Base-by-base conservation (phyloP, 1,140 invertebrate species). In the Zaprionus gabonicus region DNA sequence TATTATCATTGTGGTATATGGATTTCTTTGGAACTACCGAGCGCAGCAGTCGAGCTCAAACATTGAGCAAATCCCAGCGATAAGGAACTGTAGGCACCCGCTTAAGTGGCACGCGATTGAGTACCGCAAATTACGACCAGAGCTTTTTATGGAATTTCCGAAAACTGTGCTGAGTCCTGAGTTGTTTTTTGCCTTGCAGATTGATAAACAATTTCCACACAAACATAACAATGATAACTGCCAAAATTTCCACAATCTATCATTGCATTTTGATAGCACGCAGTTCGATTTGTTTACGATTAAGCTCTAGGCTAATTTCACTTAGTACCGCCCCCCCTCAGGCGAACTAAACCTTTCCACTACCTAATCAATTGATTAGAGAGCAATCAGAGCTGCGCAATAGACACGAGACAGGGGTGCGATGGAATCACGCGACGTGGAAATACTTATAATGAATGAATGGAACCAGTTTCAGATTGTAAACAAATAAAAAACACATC, bases 231-330 rank as follows among this genome's bases (percentile, higher is more conserved):
- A 55, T 44, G 60, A 76, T 71, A 65, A 65, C 44, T 59, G 34
- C 55, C 73, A 65, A 76, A 75, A 65, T 53, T 71, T 76, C 68
- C 60, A 76, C 41, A 27, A 60, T 38, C 66, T 71, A 65, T 59
- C 67, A 58, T 28, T 38, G 31, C 15, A 49, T 25, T 68, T 17
- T 25, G 60, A 55, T 74, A 62, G 51, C 66, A 59, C 67, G 51
- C 23, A 69, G 62, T 46, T 56, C 20, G 67, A 63, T 49, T 74
- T 75, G 34, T 75, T 71, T 58, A 59, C 67, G 41, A 71, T 41
- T 58, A 71, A 27, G 55, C 31, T 46, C 44, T 44, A 9, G 23
- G 68, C 27, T 70, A 64, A 70, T 70, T 59, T 55, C 57, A 65
- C 34, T 59, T 27, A 41, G 27, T 41, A 17, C 28, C 36, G 1